A percentile compares a stretch with the other conserved stretches of the same genome.
These are phyloP conservation scores for Ophion costatus DNA, from an alignment of 2,888 invertebrate species.

Conservation along the genomic window DNA sequence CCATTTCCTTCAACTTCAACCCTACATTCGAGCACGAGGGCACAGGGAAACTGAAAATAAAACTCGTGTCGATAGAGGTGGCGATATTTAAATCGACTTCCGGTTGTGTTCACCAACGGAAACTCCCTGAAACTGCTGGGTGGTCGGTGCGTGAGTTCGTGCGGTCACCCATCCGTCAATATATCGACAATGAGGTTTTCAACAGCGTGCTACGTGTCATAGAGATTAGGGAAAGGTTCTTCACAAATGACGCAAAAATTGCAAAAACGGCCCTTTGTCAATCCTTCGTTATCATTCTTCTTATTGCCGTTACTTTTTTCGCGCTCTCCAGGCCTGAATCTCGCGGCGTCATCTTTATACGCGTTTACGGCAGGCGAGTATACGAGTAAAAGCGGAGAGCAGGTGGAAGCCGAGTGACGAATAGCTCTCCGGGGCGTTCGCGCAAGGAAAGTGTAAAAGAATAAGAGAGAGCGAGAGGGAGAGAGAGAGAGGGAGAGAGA, in stretches of 20 bases:
- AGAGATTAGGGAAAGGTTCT: neutral
- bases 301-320: conserved; percentile 3
- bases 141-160: too few species aligned
- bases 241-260: neutral
- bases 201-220: neutral
- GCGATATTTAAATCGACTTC: too few species aligned
- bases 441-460: conserved; percentile 44
- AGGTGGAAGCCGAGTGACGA: conserved; percentile 60
- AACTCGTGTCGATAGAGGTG: too few species aligned
- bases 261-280: neutral
- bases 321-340: conserved; percentile 28
- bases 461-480: conserved; percentile 5
- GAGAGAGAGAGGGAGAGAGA: neutral
- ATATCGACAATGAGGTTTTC: too few species aligned
- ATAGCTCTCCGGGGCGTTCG: conserved; percentile 53
- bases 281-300: neutral
- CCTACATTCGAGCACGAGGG: too few species aligned
- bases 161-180: too few species aligned
- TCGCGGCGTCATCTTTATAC: conserved; percentile 33
- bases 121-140: too few species aligned
- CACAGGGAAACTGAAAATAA: too few species aligned
- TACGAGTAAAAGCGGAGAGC: conserved; percentile 39
- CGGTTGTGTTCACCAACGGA: too few species aligned
- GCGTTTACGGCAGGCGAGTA: conserved; percentile 23
- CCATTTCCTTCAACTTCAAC: too few species aligned